phyloP scores from a whole-genome alignment of 2,113 vertebrate genomes.

The Abramis brama region DNA sequence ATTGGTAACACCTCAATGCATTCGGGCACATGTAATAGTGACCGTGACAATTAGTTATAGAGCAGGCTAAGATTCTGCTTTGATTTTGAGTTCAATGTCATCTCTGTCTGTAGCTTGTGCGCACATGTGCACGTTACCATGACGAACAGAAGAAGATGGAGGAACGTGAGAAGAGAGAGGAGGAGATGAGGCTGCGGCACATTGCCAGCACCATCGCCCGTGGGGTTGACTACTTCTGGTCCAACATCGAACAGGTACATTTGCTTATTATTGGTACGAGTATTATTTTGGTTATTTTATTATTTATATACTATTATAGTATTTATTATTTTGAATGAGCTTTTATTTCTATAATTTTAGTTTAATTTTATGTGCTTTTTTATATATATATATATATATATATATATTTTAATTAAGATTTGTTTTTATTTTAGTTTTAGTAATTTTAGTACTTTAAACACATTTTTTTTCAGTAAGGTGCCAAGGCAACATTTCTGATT shows the following conservation, averaged over 20 bases:
- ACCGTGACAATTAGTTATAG: background rate
- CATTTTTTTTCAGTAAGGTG: background rate
- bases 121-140: conserved; percentile 88
- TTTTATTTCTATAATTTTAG: background rate
- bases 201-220: conserved; percentile 88
- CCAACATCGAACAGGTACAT: conserved; percentile 88
- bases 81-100: background rate
- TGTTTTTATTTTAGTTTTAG: background rate
- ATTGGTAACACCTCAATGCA: background rate
- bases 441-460: background rate
- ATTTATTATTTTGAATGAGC: background rate
- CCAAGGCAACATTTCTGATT: background rate
- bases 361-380: too few relatives aligned
- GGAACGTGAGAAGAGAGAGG: conserved; percentile 82
- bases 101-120: conserved; percentile 80
- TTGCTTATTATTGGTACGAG: background rate
- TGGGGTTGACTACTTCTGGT: conserved; percentile 92
- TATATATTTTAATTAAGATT: background rate
- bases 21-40: background rate
- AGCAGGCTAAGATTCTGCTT: background rate
- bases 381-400: too few relatives aligned
- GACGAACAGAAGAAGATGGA: conserved; percentile 84
- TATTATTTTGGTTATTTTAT: background rate
- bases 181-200: conserved; percentile 82
- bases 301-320: background rate